Base-by-base conservation (phyloP, 2,797 vertebrate genomes). In the Phataginus tricuspis region DNA sequence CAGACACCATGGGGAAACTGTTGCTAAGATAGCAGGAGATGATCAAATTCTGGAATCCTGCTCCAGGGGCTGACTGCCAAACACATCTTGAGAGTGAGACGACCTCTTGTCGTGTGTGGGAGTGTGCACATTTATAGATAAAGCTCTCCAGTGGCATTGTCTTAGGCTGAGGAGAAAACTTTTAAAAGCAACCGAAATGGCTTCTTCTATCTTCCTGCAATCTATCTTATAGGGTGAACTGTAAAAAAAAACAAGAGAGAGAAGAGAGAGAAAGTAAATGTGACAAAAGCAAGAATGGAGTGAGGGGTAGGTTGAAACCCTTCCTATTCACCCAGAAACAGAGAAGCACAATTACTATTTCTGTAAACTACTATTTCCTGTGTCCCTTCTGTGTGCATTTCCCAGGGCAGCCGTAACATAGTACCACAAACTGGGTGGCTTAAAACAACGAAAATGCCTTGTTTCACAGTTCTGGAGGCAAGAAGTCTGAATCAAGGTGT, bases 1-100 rank as follows among this genome's bases (percentile, higher is more conserved):
- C 57, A 91, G 82, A 96, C 85, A 39, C 18, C 21, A 27, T 75
- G 7, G 0, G 78, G 72, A 93, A 91, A 72, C 61, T 84, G 42
- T 72, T 90, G 78, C 89, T 92, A 91, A 86, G 51, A 83, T 42
- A 92, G 83, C 83, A 86, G 86, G 61, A 94, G 63, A 21, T 91
- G 61, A 95, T 91, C 31, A 88, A 68, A 86, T 78, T 77, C 78
- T 92, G 68, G 88, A 96, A 72, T 27, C 61, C 21, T 90, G 31
- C 51, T 85, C 75, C 49, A 64, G 91, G 51, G 45, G 59, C 66
- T 72, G 72, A 45, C 55, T 84, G 23, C 16, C 92, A 85, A 92
- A 53, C 37, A 31, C 1, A 4, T 25, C 72, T 79, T 31, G 61
- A 59, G 59, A 88, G 86, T 64, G 68, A 88, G 39, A 14, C 49